These are phyloP conservation scores for Ormyrus pomaceus DNA, from an alignment of 2,888 invertebrate species.

Conservation along the genomic window DNA sequence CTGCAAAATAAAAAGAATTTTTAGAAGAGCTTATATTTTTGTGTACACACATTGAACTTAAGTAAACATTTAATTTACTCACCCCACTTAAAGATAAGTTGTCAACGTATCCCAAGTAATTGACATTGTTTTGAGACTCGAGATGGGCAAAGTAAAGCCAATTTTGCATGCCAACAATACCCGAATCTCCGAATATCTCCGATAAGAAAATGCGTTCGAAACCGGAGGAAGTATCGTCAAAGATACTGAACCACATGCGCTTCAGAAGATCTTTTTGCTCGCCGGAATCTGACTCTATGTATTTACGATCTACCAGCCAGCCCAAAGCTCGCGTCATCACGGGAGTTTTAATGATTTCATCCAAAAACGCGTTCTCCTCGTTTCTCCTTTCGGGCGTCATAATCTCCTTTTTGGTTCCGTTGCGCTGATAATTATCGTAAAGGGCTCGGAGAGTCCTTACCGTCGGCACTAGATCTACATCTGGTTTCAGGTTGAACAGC, in stretches of 20 bases:
- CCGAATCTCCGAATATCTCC: conserved; percentile 86
- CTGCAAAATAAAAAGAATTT: conserved; percentile 63
- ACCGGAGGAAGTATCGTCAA: conserved; percentile 89
- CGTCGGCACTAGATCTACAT: conserved; percentile 63
- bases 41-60: not conserved
- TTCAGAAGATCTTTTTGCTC: conserved; percentile 84
- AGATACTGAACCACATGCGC: conserved; percentile 87
- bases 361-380: conserved; percentile 66
- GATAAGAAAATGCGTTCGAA: conserved; percentile 95
- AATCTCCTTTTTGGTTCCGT: conserved; percentile 64
- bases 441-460: conserved; percentile 63
- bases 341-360: conserved; percentile 67
- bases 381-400: conserved; percentile 61
- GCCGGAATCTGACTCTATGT: conserved; percentile 67
- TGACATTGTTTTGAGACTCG: conserved; percentile 81
- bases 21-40: not conserved
- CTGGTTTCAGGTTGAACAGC: conserved; percentile 63
- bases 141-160: conserved; percentile 87
- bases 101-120: conserved; percentile 88
- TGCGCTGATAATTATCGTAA: conserved; percentile 64
- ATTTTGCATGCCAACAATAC: conserved; percentile 88
- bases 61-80: conserved; percentile 69
- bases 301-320: conserved; percentile 65
- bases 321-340: conserved; percentile 65
- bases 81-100: conserved; percentile 83